Percentiles rank a stretch among this genome's conserved stretches.
Conservation (phyloP, 2,113 vertebrate species). For the Poeciliopsis occidentalis region DNA sequence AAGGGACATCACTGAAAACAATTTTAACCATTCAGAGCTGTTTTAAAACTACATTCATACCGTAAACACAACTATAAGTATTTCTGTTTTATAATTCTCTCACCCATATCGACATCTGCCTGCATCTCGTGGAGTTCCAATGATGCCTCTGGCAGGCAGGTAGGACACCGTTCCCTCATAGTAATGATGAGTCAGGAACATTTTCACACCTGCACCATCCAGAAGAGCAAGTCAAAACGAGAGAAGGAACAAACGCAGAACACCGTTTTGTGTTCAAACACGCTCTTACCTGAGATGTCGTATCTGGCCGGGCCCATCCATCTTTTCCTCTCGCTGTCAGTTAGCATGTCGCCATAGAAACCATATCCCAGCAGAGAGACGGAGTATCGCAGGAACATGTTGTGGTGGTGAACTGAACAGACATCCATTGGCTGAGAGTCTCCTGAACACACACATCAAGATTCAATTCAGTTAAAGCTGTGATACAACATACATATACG, state of each 20-base stretch:
- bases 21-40: too few species aligned
- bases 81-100: conserved; percentile 47
- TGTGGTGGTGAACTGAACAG: conserved; percentile 87
- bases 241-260: neutral
- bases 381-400: conserved; percentile 86
- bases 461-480: neutral
- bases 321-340: conserved; percentile 93
- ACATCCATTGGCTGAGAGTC: conserved; percentile 95
- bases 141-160: conserved; percentile 83
- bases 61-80: too few species aligned
- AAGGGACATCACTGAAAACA: too few species aligned
- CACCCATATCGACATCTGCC: conserved; percentile 87
- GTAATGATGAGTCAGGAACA: conserved; percentile 91
- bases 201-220: conserved; percentile 88
- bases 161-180: conserved; percentile 93
- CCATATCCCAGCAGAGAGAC: conserved; percentile 95
- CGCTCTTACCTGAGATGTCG: conserved; percentile 87
- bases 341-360: conserved; percentile 94
- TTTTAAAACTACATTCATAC: too few species aligned
- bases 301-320: conserved; percentile 97
- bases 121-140: conserved; percentile 87
- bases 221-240: neutral
- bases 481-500: too few species aligned
- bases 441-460: conserved; percentile 73
- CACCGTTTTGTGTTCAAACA: neutral